Evolutionary conservation across 2,113 vertebrate genomes (phyloP).

Genomic region (Pontoporia blainvillei): DNA sequence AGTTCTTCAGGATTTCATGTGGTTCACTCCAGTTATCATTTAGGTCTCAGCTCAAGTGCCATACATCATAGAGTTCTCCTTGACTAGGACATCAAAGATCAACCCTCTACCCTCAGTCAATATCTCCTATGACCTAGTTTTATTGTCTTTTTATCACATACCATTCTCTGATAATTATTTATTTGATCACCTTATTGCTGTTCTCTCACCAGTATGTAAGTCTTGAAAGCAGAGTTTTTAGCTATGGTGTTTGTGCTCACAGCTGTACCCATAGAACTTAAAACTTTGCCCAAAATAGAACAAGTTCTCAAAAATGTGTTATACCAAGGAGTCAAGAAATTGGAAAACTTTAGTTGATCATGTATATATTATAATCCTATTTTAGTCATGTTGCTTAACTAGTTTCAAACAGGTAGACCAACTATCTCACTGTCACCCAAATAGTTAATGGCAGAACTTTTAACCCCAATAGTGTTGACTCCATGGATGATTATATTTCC

Average conservation of each 20-base stretch:
- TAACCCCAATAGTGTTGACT: neutral
- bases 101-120: neutral
- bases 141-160: neutral
- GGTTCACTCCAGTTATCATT: neutral
- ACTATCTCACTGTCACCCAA: neutral
- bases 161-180: neutral
- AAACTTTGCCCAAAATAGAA: neutral
- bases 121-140: neutral
- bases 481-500: neutral
- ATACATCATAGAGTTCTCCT: neutral
- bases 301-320: neutral
- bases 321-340: neutral
- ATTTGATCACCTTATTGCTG: neutral
- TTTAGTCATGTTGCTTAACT: neutral
- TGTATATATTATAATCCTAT: neutral
- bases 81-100: neutral
- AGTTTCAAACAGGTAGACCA: neutral
- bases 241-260: neutral
- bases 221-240: neutral
- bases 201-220: neutral
- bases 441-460: neutral
- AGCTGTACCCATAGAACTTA: neutral
- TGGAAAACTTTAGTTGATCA: neutral
- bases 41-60: neutral
- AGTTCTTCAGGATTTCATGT: neutral